phyloP scores from a whole-genome alignment of 2,888 invertebrate genomes.

The Plebejus anna region DNA sequence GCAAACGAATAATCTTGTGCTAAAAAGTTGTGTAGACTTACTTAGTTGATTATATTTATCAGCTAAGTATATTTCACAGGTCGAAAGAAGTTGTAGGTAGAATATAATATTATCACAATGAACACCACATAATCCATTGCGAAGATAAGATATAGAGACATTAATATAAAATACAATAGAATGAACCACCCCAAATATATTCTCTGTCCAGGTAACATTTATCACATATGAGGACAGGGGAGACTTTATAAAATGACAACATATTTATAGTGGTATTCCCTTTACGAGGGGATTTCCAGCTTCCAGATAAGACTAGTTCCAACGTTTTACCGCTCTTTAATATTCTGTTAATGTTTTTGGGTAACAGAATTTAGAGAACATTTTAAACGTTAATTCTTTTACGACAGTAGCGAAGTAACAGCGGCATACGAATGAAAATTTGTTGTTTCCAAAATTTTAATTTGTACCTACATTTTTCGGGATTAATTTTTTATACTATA shows the following conservation, averaged over 20 bases:
- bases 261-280: slow-evolving; percentile 28
- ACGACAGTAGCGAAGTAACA: not conserved
- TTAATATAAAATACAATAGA: slow-evolving; percentile 17
- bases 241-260: slow-evolving; percentile 18
- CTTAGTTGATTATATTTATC: too few species aligned
- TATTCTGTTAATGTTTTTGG: slow-evolving; percentile 26
- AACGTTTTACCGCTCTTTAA: slow-evolving; percentile 22
- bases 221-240: slow-evolving; percentile 27
- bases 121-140: slow-evolving; percentile 14
- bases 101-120: not conserved
- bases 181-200: slow-evolving; percentile 31
- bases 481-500: slow-evolving; percentile 16
- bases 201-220: slow-evolving; percentile 31
- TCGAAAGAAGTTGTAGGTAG: too few species aligned
- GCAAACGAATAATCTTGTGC: too few species aligned
- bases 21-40: too few species aligned
- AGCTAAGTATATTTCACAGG: too few species aligned
- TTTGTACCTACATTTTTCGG: not conserved
- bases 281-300: slow-evolving; percentile 27
- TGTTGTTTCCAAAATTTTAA: not conserved
- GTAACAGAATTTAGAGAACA: not conserved
- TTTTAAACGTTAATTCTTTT: not conserved
- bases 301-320: slow-evolving; percentile 25
- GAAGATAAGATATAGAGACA: slow-evolving; percentile 15
- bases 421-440: not conserved